Evolutionary conservation across 2,888 invertebrate species (phyloP).

Genomic region (Thereva nobilitata): DNA sequence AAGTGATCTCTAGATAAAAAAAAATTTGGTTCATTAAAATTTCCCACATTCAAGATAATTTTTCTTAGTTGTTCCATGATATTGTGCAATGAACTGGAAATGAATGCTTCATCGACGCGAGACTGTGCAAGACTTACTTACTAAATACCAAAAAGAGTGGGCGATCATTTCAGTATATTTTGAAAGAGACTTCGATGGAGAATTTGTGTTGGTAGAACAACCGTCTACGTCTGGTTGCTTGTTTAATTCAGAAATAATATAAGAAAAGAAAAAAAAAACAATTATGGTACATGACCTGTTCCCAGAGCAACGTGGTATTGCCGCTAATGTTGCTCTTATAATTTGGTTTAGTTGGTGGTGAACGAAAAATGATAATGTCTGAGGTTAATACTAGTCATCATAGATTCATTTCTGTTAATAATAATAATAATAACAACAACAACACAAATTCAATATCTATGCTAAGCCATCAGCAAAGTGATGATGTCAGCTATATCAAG

Average conservation of each 20-base stretch:
- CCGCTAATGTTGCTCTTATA: slow-evolving; percentile 1
- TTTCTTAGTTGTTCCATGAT: slow-evolving; percentile 1
- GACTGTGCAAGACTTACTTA: not conserved
- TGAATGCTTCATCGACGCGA: not conserved
- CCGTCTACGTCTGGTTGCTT: not conserved
- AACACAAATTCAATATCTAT: slow-evolving; percentile 11
- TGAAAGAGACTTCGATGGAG: slow-evolving; percentile 10
- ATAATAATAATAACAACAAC: not conserved
- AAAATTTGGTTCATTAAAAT: not conserved
- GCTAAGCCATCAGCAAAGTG: slow-evolving; percentile 5
- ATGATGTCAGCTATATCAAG: slow-evolving; percentile 26
- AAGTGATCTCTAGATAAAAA: not conserved
- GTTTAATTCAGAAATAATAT: not conserved
- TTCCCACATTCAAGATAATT: slow-evolving; percentile 15
- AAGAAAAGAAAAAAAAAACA: too few species aligned
- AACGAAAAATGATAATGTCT: slow-evolving; percentile 27
- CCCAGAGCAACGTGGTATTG: too few species aligned
- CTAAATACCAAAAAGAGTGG: slow-evolving; percentile 4
- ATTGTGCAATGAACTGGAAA: slow-evolving; percentile 34
- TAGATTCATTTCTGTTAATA: slow-evolving; percentile 25
- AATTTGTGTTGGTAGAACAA: not conserved
- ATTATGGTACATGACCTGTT: too few species aligned
- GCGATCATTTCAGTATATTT: slow-evolving; percentile 17
- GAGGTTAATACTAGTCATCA: slow-evolving; percentile 7
- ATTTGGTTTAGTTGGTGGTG: slow-evolving; percentile 1